Conservation (phyloP, 2,888 invertebrate genomes). For the Boloria selene region DNA sequence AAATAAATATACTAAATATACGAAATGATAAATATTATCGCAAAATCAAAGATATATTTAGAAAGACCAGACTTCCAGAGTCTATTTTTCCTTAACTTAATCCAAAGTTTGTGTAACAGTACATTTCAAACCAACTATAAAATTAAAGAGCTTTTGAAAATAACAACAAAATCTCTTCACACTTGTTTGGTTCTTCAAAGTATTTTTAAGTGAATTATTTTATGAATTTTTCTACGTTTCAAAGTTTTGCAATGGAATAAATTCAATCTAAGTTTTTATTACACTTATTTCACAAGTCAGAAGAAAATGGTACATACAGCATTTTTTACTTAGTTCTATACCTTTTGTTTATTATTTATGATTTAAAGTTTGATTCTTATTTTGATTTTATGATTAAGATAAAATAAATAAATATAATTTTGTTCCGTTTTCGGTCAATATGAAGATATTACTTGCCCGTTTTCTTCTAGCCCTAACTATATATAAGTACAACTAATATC, state of each 20-base stretch:
- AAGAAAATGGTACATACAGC: neutral
- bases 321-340: neutral
- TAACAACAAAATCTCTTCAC: slow-evolving; percentile 24
- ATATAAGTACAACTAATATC: no score
- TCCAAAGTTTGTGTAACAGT: neutral
- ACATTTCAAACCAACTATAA: neutral
- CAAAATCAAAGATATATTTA: no score
- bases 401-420: no score
- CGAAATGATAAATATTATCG: no score
- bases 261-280: slow-evolving; percentile 22
- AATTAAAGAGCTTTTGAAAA: neutral
- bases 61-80: no score
- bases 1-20: no score
- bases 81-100: neutral
- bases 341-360: neutral
- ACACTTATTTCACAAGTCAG: neutral
- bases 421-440: no score
- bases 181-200: slow-evolving; percentile 30
- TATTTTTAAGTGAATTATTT: slow-evolving; percentile 34
- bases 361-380: no score
- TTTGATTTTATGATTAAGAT: no score
- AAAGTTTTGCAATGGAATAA: slow-evolving; percentile 33
- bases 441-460: no score
- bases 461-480: no score
- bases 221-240: slow-evolving; percentile 33